These are phyloP conservation scores for Syngnathus scovelli DNA, from an alignment of 2,113 vertebrate species.

Conservation along the genomic window DNA sequence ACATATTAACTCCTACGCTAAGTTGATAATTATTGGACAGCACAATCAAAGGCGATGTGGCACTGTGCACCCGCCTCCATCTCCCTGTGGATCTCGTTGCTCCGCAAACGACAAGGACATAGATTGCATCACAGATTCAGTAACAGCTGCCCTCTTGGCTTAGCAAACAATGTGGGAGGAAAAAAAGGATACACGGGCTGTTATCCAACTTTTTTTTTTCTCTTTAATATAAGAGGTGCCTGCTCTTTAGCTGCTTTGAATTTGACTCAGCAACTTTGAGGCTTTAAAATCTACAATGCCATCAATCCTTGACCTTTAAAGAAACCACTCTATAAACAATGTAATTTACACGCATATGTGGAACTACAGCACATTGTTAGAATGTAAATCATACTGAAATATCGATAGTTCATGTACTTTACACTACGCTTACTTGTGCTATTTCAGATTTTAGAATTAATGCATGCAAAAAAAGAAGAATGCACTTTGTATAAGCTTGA, in stretches of 20 bases:
- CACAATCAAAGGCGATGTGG: constrained; percentile 21
- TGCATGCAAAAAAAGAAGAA: no score
- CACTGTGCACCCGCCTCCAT: constrained; percentile 17
- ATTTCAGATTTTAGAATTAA: no score
- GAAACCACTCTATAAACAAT: not conserved
- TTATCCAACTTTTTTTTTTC: constrained; percentile 28
- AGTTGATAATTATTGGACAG: constrained; percentile 42
- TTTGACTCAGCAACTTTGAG: constrained; percentile 15
- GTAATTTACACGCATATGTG: no score
- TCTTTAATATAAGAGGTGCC: constrained; percentile 9
- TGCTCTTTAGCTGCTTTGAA: constrained; percentile 33
- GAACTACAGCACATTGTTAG: not conserved
- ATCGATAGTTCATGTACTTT: not conserved
- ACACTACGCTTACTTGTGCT: no score
- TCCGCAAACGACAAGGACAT: constrained; percentile 44
- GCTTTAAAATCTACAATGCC: not conserved
- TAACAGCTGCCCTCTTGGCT: constrained; percentile 57
- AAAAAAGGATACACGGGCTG: constrained; percentile 35
- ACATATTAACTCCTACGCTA: constrained; percentile 37
- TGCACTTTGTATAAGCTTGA: no score
- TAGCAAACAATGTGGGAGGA: constrained; percentile 35
- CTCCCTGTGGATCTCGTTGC: constrained; percentile 33
- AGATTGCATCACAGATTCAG: constrained; percentile 52
- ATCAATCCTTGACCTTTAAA: not conserved
- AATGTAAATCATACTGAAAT: not conserved